Evolutionary conservation across 2,888 invertebrate species (phyloP), one percentile per base, ranked within the genome.

Genomic region (Morpho achilles): DNA sequence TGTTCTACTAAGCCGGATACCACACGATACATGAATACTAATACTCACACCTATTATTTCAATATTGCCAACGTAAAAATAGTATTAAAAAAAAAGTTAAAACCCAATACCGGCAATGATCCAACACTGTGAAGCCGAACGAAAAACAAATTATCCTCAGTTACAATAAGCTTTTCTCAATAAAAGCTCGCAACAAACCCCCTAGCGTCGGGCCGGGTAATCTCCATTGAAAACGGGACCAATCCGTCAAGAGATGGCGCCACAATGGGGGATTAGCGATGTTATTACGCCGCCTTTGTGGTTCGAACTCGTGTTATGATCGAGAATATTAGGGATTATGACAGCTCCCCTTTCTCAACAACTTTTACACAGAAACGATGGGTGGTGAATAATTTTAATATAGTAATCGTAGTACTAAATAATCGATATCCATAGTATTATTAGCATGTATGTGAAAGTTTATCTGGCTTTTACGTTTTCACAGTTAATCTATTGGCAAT

Each of bases 171-270:
- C 71, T 79, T 80, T 83, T 73, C 77, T 67, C 80, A 82, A 86
- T 84, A 85, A 77, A 69, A 63, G 62, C 55, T 53, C 72, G 76
- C 32, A 77, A 87, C 87, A 88, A 87, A 86, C 83, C 80, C 82
- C 83, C 82, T 77, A 67, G 75, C 75, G 76, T 71, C 69, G 60
- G 62, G 60, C 63, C 60, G 63, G 66, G 78, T 82, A 85, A 87
- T 82, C 86, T 84, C 86, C 69, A 85, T 86, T 87, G 78, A 84
- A 75, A 74, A 78, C 73, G 78, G 65, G 70, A 77, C 80, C 84
- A 86, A 88, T 88, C 87, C 77, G 88, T 87, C 88, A 88, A 87
- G 77, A 89, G 89, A 84, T 89, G 89, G 82, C 86, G 85, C 83
- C 73, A 89, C 89, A 89, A 89, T 89, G 64, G 77, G 74, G 88